Base-by-base conservation (phyloP, 2,888 invertebrate genomes). In the Eledone cirrhosa region DNA sequence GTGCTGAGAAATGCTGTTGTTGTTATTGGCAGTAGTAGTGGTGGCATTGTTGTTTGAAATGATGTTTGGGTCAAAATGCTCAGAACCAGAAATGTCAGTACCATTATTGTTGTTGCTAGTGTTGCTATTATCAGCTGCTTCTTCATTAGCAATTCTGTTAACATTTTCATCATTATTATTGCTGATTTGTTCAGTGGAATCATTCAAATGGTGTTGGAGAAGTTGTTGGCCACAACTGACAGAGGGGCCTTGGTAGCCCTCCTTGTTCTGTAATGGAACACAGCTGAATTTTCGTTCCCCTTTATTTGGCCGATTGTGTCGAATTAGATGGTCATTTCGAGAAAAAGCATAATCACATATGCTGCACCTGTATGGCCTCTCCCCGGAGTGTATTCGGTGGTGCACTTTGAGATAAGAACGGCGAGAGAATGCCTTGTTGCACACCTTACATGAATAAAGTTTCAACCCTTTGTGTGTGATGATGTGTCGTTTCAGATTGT, bases 401-500 rank as follows among this genome's bases (percentile, higher is more conserved):
- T 72, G 72, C n/a, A 72, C 72, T 33, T 72, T 72, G 72, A 72
- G 72, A 29, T 72, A 72, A 2, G 72, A 31, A 33, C 72, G 72
- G 13, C 72, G 72, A 41, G 72, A 72, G 41, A 72, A 72, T 4
- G 72, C 72, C 22, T 72, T 72, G 41, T 41, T 72, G 29, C 72
- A 72, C 31, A 72, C 72, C 27, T 72, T 41, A 8, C 72, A 72
- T 31, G 72, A 72, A 72, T 41, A 72, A 13, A 33, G 22, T 41
- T 72, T 72, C n/a, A 72, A 41, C 13, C 72, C 72, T 2, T 72
- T 41, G 19, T 72, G 72, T 3, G 72, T 72, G 22, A n/a, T n/a
- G n/a, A 72, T 72, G 19, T 72, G 72, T 72, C 72, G 31, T 22
- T 72, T 72, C n/a, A 72, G 72, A 41, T 72, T 72, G 41, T 72